Evolutionary conservation across 2,113 vertebrate species (phyloP).

Genomic region (Sinocyclocheilus anshuiensis): DNA sequence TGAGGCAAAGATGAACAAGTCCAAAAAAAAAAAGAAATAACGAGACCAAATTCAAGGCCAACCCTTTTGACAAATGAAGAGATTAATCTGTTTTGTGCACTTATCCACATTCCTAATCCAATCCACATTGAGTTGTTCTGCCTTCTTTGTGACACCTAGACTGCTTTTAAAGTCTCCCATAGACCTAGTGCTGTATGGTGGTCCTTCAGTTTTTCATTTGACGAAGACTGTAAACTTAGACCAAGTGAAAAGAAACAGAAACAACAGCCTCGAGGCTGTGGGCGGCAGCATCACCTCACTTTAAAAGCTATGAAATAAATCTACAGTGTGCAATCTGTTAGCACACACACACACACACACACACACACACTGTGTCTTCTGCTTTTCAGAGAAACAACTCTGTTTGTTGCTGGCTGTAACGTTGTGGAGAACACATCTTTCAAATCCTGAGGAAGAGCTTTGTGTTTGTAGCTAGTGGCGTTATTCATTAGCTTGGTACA

Average conservation of each 20-base stretch:
- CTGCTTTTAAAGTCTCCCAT: background rate
- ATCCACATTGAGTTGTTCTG: background rate
- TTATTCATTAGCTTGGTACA: conserved; percentile 71
- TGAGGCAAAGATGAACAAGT: background rate
- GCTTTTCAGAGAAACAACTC: conserved; percentile 4
- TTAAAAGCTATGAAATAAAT: conserved; percentile 29
- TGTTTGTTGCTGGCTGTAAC: conserved; percentile 55
- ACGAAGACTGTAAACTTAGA: background rate
- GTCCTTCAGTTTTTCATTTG: background rate
- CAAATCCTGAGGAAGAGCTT: conserved; percentile 66
- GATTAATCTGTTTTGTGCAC: background rate
- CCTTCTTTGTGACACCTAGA: too few relatives aligned
- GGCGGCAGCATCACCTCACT: background rate
- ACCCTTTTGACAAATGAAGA: background rate
- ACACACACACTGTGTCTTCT: background rate
- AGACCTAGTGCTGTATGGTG: background rate
- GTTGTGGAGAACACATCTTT: conserved; percentile 65
- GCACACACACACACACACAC: background rate
- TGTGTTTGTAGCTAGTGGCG: conserved; percentile 66
- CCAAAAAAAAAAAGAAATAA: background rate
- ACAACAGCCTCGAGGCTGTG: background rate
- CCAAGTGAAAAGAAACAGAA: background rate
- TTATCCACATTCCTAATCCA: background rate
- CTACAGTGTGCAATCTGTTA: conserved; percentile 20
- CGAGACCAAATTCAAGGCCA: background rate